Evolutionary conservation across 1,140 invertebrate genomes (phyloP), one percentile per base, ranked within the genome.

Genomic region (Hylaeus volcanicus): DNA sequence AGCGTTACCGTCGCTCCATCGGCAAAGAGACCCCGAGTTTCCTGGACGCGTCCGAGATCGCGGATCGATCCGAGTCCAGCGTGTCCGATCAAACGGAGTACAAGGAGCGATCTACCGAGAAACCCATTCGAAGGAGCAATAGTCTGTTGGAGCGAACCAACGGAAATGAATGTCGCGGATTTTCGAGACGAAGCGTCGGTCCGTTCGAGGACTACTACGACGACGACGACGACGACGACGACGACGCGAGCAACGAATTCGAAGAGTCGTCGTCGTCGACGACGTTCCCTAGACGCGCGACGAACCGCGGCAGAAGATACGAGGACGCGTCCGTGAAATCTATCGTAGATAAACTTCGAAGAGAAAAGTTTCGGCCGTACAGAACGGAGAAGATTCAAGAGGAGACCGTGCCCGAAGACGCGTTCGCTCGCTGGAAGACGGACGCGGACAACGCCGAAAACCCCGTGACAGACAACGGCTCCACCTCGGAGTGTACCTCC

Each of bases 301-400:
- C 82, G 79, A 91, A 78, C 5, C 79, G 89, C 8, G 86, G 80
- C 0, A 74, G 90, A 37, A 90, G 89, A 60, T 90, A 89, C 56
- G 80, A 85, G 26, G 90, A 91, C 0, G 37, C 66, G 53, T 61
- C 5, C 82, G 77, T 83, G 6, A 90, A 26, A 26, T 26, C 26
- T 26, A 26, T 26, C 26, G 26, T 26, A 26, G 26, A 26, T 26
- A 26, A 88, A 6, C 79, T 77, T 3, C 84, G 86, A 1, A 75
- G 86, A 26, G 88, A 89, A 1, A 89, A 69, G 61, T 86, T 89
- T 56, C 75, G 85, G 2, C 65, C 77, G 71, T 89, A 89, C 12
- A 81, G 86, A 12, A 80, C 88, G 3, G 91, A 93, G 1, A 92
- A 93, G 61, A 93, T 93, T 6, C 92, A 93, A 55, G 92, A 93